Conservation (phyloP, 2,113 vertebrate genomes). For the Gopherus evgoodei region DNA sequence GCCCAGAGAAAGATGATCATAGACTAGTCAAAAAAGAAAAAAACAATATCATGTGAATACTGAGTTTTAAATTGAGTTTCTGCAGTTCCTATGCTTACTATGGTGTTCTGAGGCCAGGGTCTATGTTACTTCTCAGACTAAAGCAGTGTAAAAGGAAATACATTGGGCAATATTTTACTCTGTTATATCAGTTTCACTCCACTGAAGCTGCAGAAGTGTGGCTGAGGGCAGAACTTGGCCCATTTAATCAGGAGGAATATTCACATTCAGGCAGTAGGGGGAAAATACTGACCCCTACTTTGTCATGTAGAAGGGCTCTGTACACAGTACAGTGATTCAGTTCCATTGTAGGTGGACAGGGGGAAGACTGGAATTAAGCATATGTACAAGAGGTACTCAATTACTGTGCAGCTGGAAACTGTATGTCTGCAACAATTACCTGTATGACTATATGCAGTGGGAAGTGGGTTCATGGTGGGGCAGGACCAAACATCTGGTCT, state of each 20-base stretch:
- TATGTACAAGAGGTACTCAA: accelerated
- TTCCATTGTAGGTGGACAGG: background rate
- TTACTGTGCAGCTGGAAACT: background rate
- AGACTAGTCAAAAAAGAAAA: background rate
- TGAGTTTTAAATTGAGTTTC: background rate
- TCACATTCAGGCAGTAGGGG: background rate
- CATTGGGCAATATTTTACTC: background rate
- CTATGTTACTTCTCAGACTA: background rate
- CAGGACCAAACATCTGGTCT: background rate
- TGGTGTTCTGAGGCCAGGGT: background rate
- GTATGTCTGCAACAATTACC: accelerated
- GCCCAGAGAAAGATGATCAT: background rate
- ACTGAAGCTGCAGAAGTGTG: background rate
- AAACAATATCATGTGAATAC: background rate
- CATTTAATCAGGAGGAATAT: background rate
- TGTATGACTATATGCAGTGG: background rate
- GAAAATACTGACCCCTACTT: background rate
- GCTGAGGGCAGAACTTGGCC: background rate
- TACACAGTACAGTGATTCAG: background rate
- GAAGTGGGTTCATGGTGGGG: background rate
- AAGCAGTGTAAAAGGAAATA: background rate
- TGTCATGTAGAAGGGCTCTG: background rate
- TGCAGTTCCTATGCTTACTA: background rate
- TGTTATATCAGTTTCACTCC: background rate
- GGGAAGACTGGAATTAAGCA: background rate